Evolutionary conservation across 2,113 vertebrate species (phyloP), one percentile per base, ranked within the genome.

Genomic region (Mugil cephalus): DNA sequence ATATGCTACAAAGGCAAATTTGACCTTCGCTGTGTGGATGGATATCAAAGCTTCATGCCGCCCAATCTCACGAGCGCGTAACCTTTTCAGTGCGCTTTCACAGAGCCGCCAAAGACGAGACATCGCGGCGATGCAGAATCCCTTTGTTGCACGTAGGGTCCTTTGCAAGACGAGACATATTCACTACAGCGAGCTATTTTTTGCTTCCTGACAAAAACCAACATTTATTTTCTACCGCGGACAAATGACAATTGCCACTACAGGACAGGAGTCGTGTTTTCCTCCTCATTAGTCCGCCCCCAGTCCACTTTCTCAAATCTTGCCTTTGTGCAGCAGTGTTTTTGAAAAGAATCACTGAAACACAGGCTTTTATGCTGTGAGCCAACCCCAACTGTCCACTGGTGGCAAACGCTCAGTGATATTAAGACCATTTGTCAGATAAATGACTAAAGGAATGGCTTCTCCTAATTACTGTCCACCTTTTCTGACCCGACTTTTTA

Each of bases 401-500:
- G 10, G 42, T 52, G n/a, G n/a, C 14, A 50, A 21, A 51, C 75
- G 7, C 8, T 72, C 53, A 65, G 24, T 17, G 46, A 54, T 30
- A 43, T 21, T 11, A 5, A 55, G 10, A 19, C 13, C 0, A 39
- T 68, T 34, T 51, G 54, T 45, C 46, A 39, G 61, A 64, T 55
- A 54, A 52, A 68, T 69, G 43, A 69, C 38, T 24, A 68, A 14
- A 77, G 66, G 7, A 69, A 42, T 66, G 17, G 1, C 6, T 14
- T 10, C 8, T 69, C 34, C 19, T 63, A 42, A 82, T 74, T 69
- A 71, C 12, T 4, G 19, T 8, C 5, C 7, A 9, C 46, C 42
- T 61, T 66, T 77, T 50, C 36, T 78, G 45, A 59, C 55, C 50
- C 15, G 17, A 10, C 36, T 69, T 74, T 55, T 59, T 50, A 12